Percentiles rank a stretch among this genome's conserved stretches.
phyloP scores from a whole-genome alignment of 2,888 invertebrate species.

The Lithophane ornitopus region DNA sequence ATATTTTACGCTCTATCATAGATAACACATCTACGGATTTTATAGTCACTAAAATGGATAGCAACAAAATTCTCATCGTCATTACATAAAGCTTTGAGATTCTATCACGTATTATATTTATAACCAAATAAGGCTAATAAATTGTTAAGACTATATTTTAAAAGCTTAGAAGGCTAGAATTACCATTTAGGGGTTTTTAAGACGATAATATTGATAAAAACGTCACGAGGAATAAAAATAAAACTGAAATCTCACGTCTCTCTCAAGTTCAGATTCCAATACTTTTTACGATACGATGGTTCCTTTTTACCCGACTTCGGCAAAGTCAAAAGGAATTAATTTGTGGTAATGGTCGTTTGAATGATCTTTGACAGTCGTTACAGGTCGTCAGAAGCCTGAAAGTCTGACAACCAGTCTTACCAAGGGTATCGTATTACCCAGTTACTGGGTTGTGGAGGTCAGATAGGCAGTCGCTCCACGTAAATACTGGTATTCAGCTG shows the following conservation, averaged over 20 bases:
- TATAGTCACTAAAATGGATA: slow-evolving; percentile 42
- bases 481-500: too few relatives aligned
- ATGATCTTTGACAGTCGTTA: too few relatives aligned
- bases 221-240: not conserved
- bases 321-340: not conserved
- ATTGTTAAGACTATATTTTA: slow-evolving; percentile 6
- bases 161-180: not conserved
- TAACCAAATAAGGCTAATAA: slow-evolving; percentile 4
- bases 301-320: not conserved
- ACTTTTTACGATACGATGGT: not conserved
- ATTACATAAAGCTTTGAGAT: slow-evolving; percentile 21
- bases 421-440: too few relatives aligned
- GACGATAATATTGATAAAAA: not conserved
- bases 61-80: slow-evolving; percentile 23
- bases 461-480: too few relatives aligned
- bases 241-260: not conserved
- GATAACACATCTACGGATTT: slow-evolving; percentile 18
- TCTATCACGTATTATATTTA: slow-evolving; percentile 5
- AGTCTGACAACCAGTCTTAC: too few relatives aligned
- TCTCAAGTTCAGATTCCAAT: too few relatives aligned
- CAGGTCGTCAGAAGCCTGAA: too few relatives aligned
- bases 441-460: too few relatives aligned
- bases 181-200: not conserved
- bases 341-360: not conserved
- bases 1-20: slow-evolving; percentile 18